phyloP scores from a whole-genome alignment of 2,797 vertebrate genomes.

The Chiloscyllium punctatum region DNA sequence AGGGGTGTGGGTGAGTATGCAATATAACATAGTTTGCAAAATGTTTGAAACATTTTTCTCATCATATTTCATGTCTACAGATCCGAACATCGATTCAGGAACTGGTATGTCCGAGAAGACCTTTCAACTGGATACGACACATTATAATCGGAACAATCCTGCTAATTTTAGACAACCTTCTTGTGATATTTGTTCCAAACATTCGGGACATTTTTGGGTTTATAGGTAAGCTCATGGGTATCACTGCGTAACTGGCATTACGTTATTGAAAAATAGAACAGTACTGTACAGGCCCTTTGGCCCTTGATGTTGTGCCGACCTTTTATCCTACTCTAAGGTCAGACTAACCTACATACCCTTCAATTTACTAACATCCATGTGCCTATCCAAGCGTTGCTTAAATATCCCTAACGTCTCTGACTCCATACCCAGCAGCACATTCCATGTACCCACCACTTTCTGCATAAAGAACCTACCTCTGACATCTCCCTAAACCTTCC shows the following conservation, averaged over 20 bases:
- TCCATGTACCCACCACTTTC: too few species aligned
- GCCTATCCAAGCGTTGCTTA: too few species aligned
- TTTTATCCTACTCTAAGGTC: too few species aligned
- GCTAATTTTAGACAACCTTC: constrained; percentile 75
- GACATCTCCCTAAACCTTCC: too few species aligned
- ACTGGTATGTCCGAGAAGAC: constrained; percentile 73
- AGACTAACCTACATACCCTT: too few species aligned
- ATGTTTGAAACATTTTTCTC: background rate
- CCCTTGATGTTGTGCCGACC: too few species aligned
- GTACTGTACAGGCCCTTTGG: too few species aligned
- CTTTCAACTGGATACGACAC: constrained; percentile 90
- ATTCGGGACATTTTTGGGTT: constrained; percentile 98
- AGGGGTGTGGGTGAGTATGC: background rate
- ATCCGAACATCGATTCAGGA: constrained; percentile 85
- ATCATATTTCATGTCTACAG: constrained; percentile 54
- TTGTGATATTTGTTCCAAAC: constrained; percentile 92
- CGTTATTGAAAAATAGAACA: background rate
- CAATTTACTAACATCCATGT: too few species aligned
- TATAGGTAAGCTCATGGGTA: constrained; percentile 72
- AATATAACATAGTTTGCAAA: background rate
- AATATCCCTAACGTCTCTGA: too few species aligned
- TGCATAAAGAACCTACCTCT: too few species aligned
- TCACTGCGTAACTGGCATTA: background rate
- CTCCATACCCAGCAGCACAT: too few species aligned
- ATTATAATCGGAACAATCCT: constrained; percentile 74